Percentiles rank a stretch among this genome's conserved stretches.
Conservation (phyloP, 2,888 invertebrate genomes). For the Drosophila anomelani region DNA sequence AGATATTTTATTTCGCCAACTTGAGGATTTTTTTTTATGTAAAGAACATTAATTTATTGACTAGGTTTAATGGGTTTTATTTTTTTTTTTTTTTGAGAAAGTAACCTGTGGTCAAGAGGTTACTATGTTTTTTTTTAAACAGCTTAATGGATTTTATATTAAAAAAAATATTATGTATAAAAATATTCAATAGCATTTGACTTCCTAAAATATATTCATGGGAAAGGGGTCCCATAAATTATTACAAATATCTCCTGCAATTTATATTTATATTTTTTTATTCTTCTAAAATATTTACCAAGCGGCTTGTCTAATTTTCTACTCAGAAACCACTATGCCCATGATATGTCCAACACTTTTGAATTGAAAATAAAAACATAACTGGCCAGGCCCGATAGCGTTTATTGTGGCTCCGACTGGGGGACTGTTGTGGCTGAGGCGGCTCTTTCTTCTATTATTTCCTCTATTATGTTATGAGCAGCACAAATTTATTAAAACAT, state of each 20-base stretch:
- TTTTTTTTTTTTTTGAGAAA: background rate
- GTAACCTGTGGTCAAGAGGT: background rate
- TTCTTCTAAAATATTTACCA: background rate
- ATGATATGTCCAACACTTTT: constrained; percentile 55
- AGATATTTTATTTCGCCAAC: background rate
- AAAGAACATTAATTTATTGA: background rate
- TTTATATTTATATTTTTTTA: background rate
- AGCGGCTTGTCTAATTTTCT: background rate
- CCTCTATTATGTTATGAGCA: constrained; percentile 52
- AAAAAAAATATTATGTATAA: background rate
- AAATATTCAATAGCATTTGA: accelerated
- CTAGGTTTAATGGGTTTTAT: background rate
- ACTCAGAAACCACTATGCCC: constrained; percentile 53
- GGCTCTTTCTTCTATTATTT: constrained; percentile 48
- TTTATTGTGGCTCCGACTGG: constrained; percentile 43
- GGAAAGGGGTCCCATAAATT: background rate
- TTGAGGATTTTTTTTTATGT: background rate
- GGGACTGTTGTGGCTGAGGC: constrained; percentile 13
- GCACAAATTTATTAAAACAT: constrained; percentile 50
- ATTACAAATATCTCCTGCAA: background rate
- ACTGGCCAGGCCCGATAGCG: constrained; percentile 51
- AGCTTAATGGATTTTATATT: too few species aligned
- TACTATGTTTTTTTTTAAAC: background rate
- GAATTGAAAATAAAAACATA: constrained; percentile 74
- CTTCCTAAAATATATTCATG: background rate